Percentiles rank a stretch among this genome's conserved stretches.
Conservation (phyloP, 2,113 vertebrate species). For the Toxostoma redivivum region DNA sequence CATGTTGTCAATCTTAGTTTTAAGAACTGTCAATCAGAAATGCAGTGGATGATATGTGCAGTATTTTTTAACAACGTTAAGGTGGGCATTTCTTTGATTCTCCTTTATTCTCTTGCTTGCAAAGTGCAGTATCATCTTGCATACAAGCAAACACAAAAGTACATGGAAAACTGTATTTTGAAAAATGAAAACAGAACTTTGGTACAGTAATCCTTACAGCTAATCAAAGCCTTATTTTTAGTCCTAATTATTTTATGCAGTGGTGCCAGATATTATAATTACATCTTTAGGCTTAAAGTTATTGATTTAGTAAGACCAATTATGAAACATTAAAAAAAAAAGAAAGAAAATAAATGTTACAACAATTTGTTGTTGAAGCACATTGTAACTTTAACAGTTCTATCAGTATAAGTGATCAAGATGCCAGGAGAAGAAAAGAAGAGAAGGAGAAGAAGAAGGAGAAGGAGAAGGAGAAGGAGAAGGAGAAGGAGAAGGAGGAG, state of each 20-base stretch:
- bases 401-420: background rate
- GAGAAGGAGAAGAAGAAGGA: background rate
- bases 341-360: background rate
- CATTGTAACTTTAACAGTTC: background rate
- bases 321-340: background rate
- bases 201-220: background rate
- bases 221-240: conserved; percentile 44
- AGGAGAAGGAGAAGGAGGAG: background rate
- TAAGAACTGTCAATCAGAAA: conserved; percentile 45
- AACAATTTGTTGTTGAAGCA: background rate
- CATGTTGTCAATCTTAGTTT: conserved; percentile 59
- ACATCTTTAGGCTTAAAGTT: background rate
- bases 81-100: conserved; percentile 48
- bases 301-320: background rate
- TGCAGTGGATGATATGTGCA: conserved; percentile 10
- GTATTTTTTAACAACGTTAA: background rate
- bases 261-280: background rate
- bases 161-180: conserved; percentile 39
- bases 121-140: conserved; percentile 3
- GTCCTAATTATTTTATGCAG: background rate
- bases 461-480: background rate
- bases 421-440: background rate
- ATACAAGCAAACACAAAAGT: conserved; percentile 13
- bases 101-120: conserved; percentile 53
- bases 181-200: conserved; percentile 26